Conservation (phyloP, 2,113 vertebrate species). For the Oryctolagus cuniculus region DNA sequence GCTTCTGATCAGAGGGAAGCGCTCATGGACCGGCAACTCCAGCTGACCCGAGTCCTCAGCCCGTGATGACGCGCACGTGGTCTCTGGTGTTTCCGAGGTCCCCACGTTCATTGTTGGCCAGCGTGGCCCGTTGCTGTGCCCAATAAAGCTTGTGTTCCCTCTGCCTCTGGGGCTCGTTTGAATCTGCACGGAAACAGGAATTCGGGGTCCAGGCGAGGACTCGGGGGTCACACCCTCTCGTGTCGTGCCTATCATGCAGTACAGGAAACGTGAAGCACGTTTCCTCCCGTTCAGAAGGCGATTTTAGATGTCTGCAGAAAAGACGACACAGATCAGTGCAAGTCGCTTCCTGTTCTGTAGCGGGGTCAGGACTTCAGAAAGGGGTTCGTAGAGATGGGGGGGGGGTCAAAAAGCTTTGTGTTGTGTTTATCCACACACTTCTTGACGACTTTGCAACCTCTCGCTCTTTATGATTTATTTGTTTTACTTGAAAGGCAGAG, state of each 20-base stretch:
- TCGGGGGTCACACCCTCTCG: constrained; percentile 73
- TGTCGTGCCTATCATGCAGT: constrained; percentile 81
- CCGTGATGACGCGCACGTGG: constrained; percentile 37
- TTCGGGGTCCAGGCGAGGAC: constrained; percentile 78
- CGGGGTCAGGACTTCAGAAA: constrained; percentile 78
- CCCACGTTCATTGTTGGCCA: constrained; percentile 77
- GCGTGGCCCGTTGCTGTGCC: constrained; percentile 81
- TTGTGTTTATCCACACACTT: background rate
- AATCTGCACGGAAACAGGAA: constrained; percentile 76
- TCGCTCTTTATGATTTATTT: too few relatives aligned
- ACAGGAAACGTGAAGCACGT: constrained; percentile 76
- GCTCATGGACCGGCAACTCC: constrained; percentile 19
- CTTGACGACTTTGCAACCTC: background rate
- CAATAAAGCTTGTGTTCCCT: constrained; percentile 81
- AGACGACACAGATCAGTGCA: constrained; percentile 42
- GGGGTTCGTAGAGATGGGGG: constrained; percentile 80
- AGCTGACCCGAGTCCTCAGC: background rate
- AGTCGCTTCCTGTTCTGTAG: constrained; percentile 83
- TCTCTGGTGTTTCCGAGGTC: background rate
- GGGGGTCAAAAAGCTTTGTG: constrained; percentile 69
- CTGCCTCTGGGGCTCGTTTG: constrained; percentile 80
- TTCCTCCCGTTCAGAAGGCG: constrained; percentile 62
- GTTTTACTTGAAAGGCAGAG: too few relatives aligned
- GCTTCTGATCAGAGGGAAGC: background rate
- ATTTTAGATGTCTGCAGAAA: constrained; percentile 58